Conservation (phyloP, 1,140 invertebrate species). For the Neotoxoptera formosana region DNA sequence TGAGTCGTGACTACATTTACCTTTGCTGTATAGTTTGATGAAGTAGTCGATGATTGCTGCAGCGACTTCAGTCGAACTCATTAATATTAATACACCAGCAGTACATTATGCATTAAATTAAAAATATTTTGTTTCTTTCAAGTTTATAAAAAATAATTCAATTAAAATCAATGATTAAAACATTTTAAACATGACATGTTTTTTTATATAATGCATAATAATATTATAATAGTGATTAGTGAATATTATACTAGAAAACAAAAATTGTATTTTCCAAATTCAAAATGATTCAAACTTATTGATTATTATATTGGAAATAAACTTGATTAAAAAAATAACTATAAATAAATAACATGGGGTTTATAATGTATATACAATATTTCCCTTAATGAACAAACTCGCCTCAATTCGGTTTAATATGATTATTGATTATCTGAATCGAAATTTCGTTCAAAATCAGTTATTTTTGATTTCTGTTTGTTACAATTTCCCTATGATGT, state of each 20-base stretch:
- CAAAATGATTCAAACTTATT: background rate
- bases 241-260: background rate
- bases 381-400: background rate
- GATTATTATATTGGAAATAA: background rate
- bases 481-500: background rate
- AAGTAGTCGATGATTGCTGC: background rate
- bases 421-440: background rate
- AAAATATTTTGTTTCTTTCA: background rate
- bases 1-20: background rate
- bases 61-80: background rate
- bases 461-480: background rate
- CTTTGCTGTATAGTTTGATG: background rate
- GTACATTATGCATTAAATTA: conserved; percentile 2
- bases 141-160: background rate
- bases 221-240: background rate
- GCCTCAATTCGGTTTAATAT: background rate
- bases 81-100: background rate
- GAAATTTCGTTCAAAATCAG: background rate
- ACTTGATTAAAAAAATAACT: background rate
- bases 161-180: background rate
- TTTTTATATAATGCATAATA: background rate
- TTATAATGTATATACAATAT: background rate
- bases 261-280: background rate
- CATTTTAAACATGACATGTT: background rate
- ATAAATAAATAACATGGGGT: background rate